phyloP scores from a whole-genome alignment of 2,113 vertebrate genomes.

The Desmodus rotundus region DNA sequence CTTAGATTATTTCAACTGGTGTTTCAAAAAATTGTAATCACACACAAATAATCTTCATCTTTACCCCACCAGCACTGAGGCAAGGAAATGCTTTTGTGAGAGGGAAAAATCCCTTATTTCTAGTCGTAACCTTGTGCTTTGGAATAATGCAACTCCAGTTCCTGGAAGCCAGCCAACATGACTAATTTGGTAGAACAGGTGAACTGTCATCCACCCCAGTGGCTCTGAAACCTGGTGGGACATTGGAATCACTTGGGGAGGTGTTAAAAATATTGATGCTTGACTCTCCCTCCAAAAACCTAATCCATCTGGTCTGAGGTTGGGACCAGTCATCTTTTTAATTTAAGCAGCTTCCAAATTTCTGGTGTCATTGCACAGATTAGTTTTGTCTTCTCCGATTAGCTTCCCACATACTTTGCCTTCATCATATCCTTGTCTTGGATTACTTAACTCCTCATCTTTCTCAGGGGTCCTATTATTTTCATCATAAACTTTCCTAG shows the following conservation, averaged over 20 bases:
- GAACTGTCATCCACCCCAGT: neutral
- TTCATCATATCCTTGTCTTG: neutral
- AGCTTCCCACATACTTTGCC: neutral
- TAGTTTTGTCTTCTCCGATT: neutral
- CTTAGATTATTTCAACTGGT: conserved; percentile 63
- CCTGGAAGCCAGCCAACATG: neutral
- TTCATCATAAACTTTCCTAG: neutral
- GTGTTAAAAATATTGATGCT: neutral
- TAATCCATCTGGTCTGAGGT: neutral
- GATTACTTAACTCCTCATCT: neutral
- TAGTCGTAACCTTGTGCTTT: neutral
- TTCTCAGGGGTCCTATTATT: neutral
- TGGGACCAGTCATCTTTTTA: neutral
- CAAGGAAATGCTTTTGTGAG: neutral
- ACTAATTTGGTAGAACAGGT: neutral
- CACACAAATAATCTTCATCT: neutral
- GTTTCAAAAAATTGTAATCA: conserved; percentile 59
- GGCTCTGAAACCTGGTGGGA: neutral
- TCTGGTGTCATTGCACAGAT: neutral
- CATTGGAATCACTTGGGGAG: neutral
- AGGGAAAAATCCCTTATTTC: neutral
- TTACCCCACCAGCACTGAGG: neutral
- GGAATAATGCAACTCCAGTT: neutral
- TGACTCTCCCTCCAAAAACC: neutral
- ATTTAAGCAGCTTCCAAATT: neutral